Base-by-base conservation (phyloP, 2,888 invertebrate genomes). In the Metallyticus violacea region DNA sequence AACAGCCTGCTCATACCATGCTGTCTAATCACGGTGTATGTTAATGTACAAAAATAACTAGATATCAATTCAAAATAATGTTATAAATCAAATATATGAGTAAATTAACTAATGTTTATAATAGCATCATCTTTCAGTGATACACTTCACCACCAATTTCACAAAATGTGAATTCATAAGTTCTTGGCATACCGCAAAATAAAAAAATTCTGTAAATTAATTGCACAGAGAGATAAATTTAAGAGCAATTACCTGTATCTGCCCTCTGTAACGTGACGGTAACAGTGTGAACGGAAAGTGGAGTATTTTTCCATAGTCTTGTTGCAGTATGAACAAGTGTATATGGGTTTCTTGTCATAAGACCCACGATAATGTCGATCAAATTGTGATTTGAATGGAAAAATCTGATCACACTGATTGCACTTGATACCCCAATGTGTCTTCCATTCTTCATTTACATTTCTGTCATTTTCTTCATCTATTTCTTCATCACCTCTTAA, bases 301-400 rank as follows among this genome's bases (percentile, higher is more conserved):
- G 92, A 91, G 90, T 94, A 94, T 89, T 93, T 93, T 26, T 93
- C 92, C 89, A 92, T 93, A 86, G 92, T 91, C 89, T 93, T 93
- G 86, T 92, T 92, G 89, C 94, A 94, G 89, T 93, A 93, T 82
- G 93, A 93, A 90, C 94, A 94, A 3, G 93, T 92, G 90, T 94
- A 94, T 3, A 93, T 91, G 30, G 94, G 94, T 81, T 92, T 91
- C 26, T 91, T 90, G 81, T 90, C 90, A 88, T 92, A 91, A 81
- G 88, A 90, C 25, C 89, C 89, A 1, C 90, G 89, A 89, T 93
- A 94, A 89, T 94, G 94, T 29, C 91, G 91, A 88, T 94, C 93
- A 89, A 94, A 93, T 85, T 93, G 93, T 0, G 91, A 89, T 89
- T 92, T 92, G 89, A 92, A 92, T 86, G 93, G 92, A 89, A 92